Evolutionary conservation across 2,888 invertebrate genomes (phyloP), one percentile per base, ranked within the genome.

Genomic region (Ceriagrion tenellum): DNA sequence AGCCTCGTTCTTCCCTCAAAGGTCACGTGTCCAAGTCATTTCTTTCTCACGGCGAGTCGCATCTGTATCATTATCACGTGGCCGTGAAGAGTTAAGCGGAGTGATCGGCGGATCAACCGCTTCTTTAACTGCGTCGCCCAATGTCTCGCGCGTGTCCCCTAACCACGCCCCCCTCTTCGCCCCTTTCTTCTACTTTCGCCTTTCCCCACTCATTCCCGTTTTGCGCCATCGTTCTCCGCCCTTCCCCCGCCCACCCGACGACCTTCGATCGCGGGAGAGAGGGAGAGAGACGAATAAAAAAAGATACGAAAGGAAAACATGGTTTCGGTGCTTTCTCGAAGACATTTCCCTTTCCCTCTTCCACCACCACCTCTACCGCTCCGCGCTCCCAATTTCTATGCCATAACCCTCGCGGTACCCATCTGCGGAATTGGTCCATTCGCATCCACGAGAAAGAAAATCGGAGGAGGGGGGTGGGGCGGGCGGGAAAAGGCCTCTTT

Each of bases 391-490:
- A 91, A 91, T 91, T 91, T 91, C 59, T 91, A 91, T 63, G 35
- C 91, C 91, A 35, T 63, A 63, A 63, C 91, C 93, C 47, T 30
- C 35, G 81, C 13, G 81, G 30, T 35, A 1, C 81, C 93, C 26
- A 93, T 93, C 47, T 93, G 59, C 69, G 69, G 47, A 93, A 93
- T 93, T 93, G 93, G 93, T 69, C 93, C 63, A 93, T 93, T 93
- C 93, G 63, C 69, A 91, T 91, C 91, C 91, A 40, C 12, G 69
- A 12, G 63, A 47, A n/a, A n/a, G n/a, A n/a, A n/a, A 8, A 47
- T 47, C 8, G 47, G 8, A 26, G 18, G 26, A 69, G 40, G 26
- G 23, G 23, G 16, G 93, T 63, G 23, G 23, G 63, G n/a, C 35
- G 59, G 56, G 40, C 35, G 63, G 23, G 13, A 8, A 2, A 47